Evolutionary conservation across 2,888 invertebrate genomes (phyloP).

Genomic region (Aquatica leii): DNA sequence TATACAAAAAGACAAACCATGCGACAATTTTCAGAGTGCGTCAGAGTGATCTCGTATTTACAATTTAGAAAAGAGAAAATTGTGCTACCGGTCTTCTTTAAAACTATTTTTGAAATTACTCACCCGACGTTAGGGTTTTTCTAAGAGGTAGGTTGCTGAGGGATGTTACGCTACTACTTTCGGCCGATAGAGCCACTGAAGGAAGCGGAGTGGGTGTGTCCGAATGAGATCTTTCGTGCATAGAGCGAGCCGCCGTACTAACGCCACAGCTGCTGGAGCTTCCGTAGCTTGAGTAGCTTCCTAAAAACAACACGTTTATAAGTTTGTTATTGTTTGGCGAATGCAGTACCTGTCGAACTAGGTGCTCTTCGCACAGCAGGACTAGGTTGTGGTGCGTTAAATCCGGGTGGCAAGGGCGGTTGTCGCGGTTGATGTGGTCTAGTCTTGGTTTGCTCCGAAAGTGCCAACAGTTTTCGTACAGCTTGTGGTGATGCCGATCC

Average conservation of each 20-base stretch:
- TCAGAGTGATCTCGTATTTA: background rate
- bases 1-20: slow-evolving; percentile 15
- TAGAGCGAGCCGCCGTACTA: slow-evolving; percentile 67
- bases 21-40: slow-evolving; percentile 4
- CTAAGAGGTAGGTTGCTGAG: slow-evolving; percentile 88
- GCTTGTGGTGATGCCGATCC: slow-evolving; percentile 97
- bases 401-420: slow-evolving; percentile 62
- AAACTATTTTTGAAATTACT: slow-evolving; percentile 54
- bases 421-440: slow-evolving; percentile 87
- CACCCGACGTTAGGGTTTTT: slow-evolving; percentile 80
- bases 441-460: slow-evolving; percentile 89
- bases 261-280: slow-evolving; percentile 60
- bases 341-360: slow-evolving; percentile 57
- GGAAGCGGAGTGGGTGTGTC: slow-evolving; percentile 86
- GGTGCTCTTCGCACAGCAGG: slow-evolving; percentile 67
- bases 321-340: background rate
- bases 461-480: slow-evolving; percentile 91
- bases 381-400: slow-evolving; percentile 69
- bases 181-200: slow-evolving; percentile 89
- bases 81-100: slow-evolving; percentile 7
- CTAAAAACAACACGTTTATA: slow-evolving; percentile 42
- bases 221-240: slow-evolving; percentile 90
- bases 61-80: slow-evolving; percentile 7
- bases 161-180: slow-evolving; percentile 95
- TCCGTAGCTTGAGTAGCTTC: slow-evolving; percentile 66